A percentile compares a stretch with the other conserved stretches of the same genome.
Conservation (phyloP, 2,888 invertebrate species). For the Ephialtes manifestator region DNA sequence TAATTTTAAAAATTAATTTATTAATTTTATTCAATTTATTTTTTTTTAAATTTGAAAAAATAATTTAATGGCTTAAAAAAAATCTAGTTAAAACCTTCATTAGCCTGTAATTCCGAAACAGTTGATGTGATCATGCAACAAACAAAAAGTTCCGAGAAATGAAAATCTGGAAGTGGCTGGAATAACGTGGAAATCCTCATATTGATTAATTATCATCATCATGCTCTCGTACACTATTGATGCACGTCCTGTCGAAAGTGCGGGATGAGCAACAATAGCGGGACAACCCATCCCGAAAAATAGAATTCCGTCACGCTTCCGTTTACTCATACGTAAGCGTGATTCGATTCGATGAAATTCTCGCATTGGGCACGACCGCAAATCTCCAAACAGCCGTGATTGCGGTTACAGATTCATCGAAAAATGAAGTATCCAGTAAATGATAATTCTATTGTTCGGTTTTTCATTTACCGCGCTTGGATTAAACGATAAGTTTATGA, state of each 20-base stretch:
- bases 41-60: too few species aligned
- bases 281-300: slow-evolving; percentile 20
- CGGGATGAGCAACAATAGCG: slow-evolving; percentile 10
- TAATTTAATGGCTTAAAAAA: too few species aligned
- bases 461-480: slow-evolving; percentile 8
- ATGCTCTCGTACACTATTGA: not conserved
- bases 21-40: too few species aligned
- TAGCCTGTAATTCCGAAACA: too few species aligned
- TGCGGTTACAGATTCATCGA: slow-evolving; percentile 44
- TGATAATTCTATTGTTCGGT: not conserved
- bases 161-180: too few species aligned
- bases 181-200: not conserved
- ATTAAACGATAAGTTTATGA: slow-evolving; percentile 28
- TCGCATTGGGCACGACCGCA: slow-evolving; percentile 17
- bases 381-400: slow-evolving; percentile 19
- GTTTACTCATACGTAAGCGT: slow-evolving; percentile 42
- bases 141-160: too few species aligned
- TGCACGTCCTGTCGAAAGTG: not conserved
- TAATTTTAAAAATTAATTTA: too few species aligned
- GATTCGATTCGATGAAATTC: slow-evolving; percentile 45
- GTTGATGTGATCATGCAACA: too few species aligned
- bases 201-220: slow-evolving; percentile 7
- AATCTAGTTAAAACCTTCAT: too few species aligned
- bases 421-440: not conserved
- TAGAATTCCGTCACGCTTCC: slow-evolving; percentile 50